phyloP scores from a whole-genome alignment of 2,797 vertebrate species.

The Mallotus villosus region DNA sequence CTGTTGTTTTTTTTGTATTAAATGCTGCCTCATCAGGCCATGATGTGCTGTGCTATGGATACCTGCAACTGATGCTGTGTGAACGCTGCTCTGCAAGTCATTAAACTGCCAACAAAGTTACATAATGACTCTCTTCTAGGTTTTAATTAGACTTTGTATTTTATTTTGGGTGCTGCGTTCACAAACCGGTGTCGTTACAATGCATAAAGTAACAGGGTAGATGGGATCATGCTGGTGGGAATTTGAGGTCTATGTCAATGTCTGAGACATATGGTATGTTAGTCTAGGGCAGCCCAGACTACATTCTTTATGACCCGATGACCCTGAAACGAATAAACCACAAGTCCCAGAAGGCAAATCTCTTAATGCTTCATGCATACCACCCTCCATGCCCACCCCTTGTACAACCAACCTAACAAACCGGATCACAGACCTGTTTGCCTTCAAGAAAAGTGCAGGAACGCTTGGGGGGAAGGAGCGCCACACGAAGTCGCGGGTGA shows the following conservation, averaged over 20 bases:
- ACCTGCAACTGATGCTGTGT: slow-evolving; percentile 45
- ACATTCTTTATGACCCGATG: not conserved
- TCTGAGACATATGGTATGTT: not conserved
- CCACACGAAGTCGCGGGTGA: not conserved
- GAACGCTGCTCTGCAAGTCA: slow-evolving; percentile 59
- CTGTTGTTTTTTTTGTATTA: slow-evolving; percentile 34
- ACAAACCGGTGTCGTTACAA: too few species aligned
- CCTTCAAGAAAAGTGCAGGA: slow-evolving; percentile 30
- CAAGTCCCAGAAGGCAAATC: slow-evolving; percentile 63
- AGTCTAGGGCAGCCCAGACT: not conserved
- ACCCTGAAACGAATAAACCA: slow-evolving; percentile 30
- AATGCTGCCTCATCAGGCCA: slow-evolving; percentile 35
- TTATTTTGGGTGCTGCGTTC: not conserved
- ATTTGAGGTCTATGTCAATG: too few species aligned
- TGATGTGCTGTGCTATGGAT: slow-evolving; percentile 27
- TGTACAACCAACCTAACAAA: slow-evolving; percentile 8
- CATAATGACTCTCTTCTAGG: not conserved
- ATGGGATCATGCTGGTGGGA: too few species aligned
- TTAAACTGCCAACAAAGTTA: slow-evolving; percentile 60
- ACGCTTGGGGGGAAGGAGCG: slow-evolving; percentile 60
- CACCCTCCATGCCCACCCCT: slow-evolving; percentile 17
- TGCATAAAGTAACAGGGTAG: too few species aligned
- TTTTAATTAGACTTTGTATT: not conserved
- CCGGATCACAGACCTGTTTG: slow-evolving; percentile 12
- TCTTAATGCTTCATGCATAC: slow-evolving; percentile 35